Evolutionary conservation across 2,113 vertebrate species (phyloP).

Genomic region (Rhea pennata): DNA sequence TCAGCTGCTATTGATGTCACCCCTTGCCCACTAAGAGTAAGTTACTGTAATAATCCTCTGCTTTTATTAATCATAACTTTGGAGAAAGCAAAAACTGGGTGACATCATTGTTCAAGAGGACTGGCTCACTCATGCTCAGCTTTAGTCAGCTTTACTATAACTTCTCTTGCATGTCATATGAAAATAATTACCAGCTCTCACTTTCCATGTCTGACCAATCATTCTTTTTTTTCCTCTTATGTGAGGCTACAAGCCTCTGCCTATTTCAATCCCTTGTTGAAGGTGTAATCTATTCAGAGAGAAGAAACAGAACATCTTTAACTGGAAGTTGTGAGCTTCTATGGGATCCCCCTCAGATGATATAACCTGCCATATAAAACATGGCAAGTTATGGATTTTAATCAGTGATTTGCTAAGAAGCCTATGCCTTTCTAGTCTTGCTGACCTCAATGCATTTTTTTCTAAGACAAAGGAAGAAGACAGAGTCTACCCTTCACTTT

Average conservation of each 20-base stretch:
- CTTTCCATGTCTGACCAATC: conserved; percentile 70
- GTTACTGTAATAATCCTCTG: conserved; percentile 81
- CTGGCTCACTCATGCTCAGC: conserved; percentile 71
- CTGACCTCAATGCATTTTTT: background rate
- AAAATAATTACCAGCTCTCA: conserved; percentile 76
- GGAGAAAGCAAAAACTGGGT: conserved; percentile 75
- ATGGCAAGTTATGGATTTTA: background rate
- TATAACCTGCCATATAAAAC: background rate
- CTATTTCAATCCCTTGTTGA: conserved; percentile 59
- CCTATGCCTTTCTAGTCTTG: background rate
- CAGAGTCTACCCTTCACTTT: background rate
- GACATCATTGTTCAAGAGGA: conserved; percentile 76
- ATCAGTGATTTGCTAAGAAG: background rate
- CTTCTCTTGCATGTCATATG: conserved; percentile 70
- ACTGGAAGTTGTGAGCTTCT: conserved; percentile 5
- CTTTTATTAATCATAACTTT: conserved; percentile 81
- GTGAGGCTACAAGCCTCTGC: background rate
- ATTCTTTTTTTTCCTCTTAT: conserved; percentile 8
- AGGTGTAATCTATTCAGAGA: conserved; percentile 48
- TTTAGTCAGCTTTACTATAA: conserved; percentile 80
- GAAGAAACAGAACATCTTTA: conserved; percentile 31
- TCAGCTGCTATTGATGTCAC: conserved; percentile 83
- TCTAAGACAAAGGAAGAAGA: background rate
- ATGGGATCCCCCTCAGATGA: background rate
- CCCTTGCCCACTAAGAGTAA: conserved; percentile 75